Evolutionary conservation across 2,113 vertebrate genomes (phyloP).

Genomic region (Rhodinocichla rosea): DNA sequence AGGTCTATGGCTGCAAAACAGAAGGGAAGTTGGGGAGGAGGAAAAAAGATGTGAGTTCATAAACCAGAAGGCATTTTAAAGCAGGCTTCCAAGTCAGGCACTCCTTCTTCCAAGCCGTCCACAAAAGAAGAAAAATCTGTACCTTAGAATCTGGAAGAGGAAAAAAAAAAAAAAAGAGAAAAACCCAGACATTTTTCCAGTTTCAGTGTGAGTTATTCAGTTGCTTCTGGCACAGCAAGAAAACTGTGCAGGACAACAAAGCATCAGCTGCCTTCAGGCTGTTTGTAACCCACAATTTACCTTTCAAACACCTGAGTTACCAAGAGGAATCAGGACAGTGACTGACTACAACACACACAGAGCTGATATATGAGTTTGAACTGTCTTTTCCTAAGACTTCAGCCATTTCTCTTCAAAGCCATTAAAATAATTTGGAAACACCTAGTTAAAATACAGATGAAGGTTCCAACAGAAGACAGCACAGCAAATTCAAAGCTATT

Average conservation of each 20-base stretch:
- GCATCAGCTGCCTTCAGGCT: neutral
- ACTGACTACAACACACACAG: neutral
- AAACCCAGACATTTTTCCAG: neutral
- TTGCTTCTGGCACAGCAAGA: neutral
- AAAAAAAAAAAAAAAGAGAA: neutral
- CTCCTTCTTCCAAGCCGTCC: neutral
- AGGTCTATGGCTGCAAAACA: conserved; percentile 90
- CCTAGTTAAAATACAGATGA: neutral
- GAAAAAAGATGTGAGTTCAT: conserved; percentile 11
- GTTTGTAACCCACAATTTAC: neutral
- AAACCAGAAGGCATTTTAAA: conserved; percentile 25
- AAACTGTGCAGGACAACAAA: neutral
- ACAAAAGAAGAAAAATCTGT: neutral
- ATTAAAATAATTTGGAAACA: neutral
- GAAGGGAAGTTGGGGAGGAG: conserved; percentile 23
- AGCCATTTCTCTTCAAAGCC: neutral
- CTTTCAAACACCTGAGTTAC: neutral
- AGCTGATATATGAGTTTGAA: neutral
- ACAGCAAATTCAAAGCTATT: neutral
- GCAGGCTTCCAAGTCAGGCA: neutral
- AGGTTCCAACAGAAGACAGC: neutral
- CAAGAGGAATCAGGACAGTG: neutral
- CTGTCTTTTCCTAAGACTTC: neutral
- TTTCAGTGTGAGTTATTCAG: neutral
- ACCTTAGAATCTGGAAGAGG: neutral